These are phyloP conservation scores for Pogonus chalceus DNA, from an alignment of 1,140 invertebrate species.

Conservation along the genomic window DNA sequence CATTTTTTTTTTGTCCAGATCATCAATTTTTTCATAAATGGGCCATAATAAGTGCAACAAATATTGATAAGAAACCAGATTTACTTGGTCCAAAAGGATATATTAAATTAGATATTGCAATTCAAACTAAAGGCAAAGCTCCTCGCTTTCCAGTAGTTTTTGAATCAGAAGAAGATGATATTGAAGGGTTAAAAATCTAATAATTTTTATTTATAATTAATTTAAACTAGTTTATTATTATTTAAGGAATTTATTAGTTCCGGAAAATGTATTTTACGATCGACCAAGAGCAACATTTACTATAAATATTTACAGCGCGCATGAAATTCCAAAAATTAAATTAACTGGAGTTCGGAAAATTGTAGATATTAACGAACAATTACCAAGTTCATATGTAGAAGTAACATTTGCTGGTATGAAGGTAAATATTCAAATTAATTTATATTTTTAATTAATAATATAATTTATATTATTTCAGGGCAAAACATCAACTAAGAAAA, in stretches of 20 bases:
- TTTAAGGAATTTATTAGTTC: constrained; percentile 59
- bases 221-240: constrained; percentile 11
- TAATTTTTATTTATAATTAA: not conserved
- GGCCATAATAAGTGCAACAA: constrained; percentile 58
- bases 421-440: constrained; percentile 26
- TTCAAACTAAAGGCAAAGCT: constrained; percentile 57
- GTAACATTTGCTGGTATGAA: constrained; percentile 35
- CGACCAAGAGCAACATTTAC: constrained; percentile 51
- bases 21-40: constrained; percentile 74
- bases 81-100: constrained; percentile 57
- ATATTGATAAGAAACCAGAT: constrained; percentile 39
- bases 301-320: constrained; percentile 53
- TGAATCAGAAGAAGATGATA: constrained; percentile 51
- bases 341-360: constrained; percentile 47
- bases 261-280: constrained; percentile 47
- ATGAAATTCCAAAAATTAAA: constrained; percentile 49
- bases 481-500: constrained; percentile 33
- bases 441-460: not conserved
- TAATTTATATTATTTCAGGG: constrained; percentile 27
- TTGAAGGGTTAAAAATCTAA: constrained; percentile 49
- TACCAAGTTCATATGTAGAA: constrained; percentile 41
- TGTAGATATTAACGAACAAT: constrained; percentile 51
- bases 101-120: constrained; percentile 64
- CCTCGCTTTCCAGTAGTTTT: constrained; percentile 47
- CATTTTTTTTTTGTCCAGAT: constrained; percentile 39